Percentiles rank a stretch among this genome's conserved stretches.
Evolutionary conservation across 2,888 invertebrate genomes (phyloP).

Genomic region (Catocala sponsa): DNA sequence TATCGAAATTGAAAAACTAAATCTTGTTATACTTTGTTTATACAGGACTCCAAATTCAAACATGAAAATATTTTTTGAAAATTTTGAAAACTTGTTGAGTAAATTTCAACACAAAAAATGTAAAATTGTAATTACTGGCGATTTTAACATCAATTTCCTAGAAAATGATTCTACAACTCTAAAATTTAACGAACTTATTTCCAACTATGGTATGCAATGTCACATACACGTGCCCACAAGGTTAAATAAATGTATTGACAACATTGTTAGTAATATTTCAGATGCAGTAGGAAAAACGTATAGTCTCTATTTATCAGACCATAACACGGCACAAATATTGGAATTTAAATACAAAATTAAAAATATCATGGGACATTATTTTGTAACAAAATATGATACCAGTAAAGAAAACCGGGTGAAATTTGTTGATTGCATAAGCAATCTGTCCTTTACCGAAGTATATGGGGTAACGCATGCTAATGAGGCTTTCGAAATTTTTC

Average conservation of each 20-base stretch:
- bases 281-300: constrained; percentile 10
- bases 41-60: constrained; percentile 7
- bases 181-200: constrained; percentile 7
- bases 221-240: constrained; percentile 6
- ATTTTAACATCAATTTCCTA: background rate
- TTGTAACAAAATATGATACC: constrained; percentile 1
- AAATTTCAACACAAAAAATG: constrained; percentile 1
- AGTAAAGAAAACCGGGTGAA: constrained; percentile 3
- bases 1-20: background rate
- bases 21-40: background rate
- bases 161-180: background rate
- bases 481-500: constrained; percentile 5
- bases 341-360: background rate
- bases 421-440: constrained; percentile 3
- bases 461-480: background rate
- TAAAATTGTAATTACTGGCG: constrained; percentile 1
- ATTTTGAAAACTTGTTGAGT: background rate
- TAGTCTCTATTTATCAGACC: constrained; percentile 10
- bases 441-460: constrained; percentile 1
- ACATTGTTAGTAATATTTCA: constrained; percentile 9
- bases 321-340: constrained; percentile 10
- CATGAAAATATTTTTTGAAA: background rate
- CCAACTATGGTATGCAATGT: constrained; percentile 5
- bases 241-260: constrained; percentile 10
- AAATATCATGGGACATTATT: background rate